Evolutionary conservation across 2,797 vertebrate genomes (phyloP).

Genomic region (Emydoidea blandingii): DNA sequence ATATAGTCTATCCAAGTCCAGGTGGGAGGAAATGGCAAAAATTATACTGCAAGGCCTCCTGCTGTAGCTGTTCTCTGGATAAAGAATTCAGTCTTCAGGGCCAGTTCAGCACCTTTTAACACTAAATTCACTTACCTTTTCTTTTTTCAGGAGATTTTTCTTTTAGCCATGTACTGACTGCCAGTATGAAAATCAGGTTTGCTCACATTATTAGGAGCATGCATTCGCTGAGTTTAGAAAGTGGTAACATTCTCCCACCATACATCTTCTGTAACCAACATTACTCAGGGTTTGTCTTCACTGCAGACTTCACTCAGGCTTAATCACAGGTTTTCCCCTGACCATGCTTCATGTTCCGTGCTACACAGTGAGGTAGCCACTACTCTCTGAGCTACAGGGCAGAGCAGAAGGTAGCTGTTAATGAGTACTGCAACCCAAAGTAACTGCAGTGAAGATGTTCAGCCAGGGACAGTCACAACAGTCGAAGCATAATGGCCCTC

Average conservation of each 20-base stretch:
- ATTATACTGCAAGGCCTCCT: not conserved
- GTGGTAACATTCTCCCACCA: not conserved
- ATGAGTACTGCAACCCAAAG: not conserved
- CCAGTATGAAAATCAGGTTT: not conserved
- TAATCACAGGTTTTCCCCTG: not conserved
- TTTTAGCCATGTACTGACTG: not conserved
- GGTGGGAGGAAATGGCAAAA: not conserved
- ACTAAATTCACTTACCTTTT: not conserved
- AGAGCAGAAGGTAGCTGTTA: not conserved
- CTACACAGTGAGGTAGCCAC: not conserved
- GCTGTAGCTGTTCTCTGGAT: rapidly evolving
- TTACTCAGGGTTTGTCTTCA: not conserved
- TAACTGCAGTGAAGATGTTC: not conserved
- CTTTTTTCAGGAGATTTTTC: not conserved
- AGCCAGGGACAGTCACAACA: not conserved
- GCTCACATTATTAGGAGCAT: not conserved
- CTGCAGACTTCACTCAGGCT: not conserved
- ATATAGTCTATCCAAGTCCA: not conserved
- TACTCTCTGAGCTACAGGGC: not conserved
- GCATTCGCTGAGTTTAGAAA: not conserved
- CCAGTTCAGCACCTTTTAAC: not conserved
- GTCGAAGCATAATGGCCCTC: not conserved
- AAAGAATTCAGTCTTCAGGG: not conserved
- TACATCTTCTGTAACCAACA: not conserved
- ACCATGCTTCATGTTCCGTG: not conserved